Evolutionary conservation across 2,888 invertebrate species (phyloP).

Genomic region (Lasioglossum figueresi): DNA sequence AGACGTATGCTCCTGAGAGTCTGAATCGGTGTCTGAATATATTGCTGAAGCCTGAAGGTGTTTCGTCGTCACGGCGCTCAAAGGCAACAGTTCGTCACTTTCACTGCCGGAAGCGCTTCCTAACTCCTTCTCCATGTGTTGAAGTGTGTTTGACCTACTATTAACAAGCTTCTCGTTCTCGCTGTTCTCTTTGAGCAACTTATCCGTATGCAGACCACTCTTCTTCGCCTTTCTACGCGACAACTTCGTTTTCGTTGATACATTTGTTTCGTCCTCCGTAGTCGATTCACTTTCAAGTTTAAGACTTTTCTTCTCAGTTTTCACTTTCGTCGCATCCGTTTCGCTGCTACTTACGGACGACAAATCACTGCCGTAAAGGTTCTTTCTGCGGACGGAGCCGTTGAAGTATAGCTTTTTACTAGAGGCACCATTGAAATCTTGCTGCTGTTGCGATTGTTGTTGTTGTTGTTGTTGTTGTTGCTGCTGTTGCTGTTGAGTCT

Average conservation of each 20-base stretch:
- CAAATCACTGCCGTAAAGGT: constrained; percentile 88
- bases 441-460: constrained; percentile 53
- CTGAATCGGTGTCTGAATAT: constrained; percentile 93
- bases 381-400: constrained; percentile 88
- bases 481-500: constrained; percentile 76
- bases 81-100: constrained; percentile 91
- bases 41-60: constrained; percentile 88
- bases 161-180: constrained; percentile 78
- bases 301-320: constrained; percentile 67
- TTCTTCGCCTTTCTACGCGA: constrained; percentile 78
- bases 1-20: constrained; percentile 86
- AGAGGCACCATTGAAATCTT: constrained; percentile 88
- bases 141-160: constrained; percentile 86
- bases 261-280: constrained; percentile 85
- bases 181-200: constrained; percentile 83
- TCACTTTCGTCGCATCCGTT: constrained; percentile 76
- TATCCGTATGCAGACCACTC: constrained; percentile 80
- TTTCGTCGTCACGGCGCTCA: constrained; percentile 81
- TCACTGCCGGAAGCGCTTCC: constrained; percentile 89
- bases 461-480: constrained; percentile 39
- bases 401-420: constrained; percentile 91
- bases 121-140: constrained; percentile 91
- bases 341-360: constrained; percentile 86
- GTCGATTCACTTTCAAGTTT: constrained; percentile 85
- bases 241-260: constrained; percentile 68